Evolutionary conservation across 1,140 invertebrate genomes (phyloP).

Genomic region (Aphelinus certus): DNA sequence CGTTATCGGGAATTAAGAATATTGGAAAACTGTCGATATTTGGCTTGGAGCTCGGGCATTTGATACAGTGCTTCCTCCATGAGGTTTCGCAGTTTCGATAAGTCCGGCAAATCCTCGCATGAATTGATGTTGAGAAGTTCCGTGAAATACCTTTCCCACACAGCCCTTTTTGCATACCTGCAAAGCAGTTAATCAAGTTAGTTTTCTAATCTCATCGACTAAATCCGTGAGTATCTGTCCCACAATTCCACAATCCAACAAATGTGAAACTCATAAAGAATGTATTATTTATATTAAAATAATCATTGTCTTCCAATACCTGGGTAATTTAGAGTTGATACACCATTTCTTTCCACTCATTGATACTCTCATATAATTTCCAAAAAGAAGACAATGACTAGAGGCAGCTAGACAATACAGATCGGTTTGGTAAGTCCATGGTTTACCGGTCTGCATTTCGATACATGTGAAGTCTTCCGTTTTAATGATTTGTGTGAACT

Average conservation of each 20-base stretch:
- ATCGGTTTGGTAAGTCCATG: conserved; percentile 95
- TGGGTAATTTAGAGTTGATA: conserved; percentile 74
- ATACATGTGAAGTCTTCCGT: conserved; percentile 84
- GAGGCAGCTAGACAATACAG: conserved; percentile 87
- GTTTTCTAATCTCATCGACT: too few species aligned
- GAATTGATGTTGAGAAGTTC: conserved; percentile 76
- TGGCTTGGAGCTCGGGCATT: conserved; percentile 50
- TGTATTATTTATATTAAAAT: background rate
- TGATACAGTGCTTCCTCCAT: conserved; percentile 69
- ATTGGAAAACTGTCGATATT: conserved; percentile 58
- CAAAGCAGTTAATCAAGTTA: conserved; percentile 17
- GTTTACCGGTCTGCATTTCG: conserved; percentile 85
- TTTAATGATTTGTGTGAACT: conserved; percentile 78
- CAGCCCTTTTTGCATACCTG: conserved; percentile 72
- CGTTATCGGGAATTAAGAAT: conserved; percentile 65
- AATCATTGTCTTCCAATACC: conserved; percentile 59
- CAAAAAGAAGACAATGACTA: conserved; percentile 86
- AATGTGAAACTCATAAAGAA: background rate
- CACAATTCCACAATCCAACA: too few species aligned
- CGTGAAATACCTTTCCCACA: conserved; percentile 75
- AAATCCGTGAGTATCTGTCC: too few species aligned
- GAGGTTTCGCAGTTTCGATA: conserved; percentile 70
- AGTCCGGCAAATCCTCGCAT: conserved; percentile 73
- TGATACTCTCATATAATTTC: conserved; percentile 86
- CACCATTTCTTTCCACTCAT: conserved; percentile 75